Evolutionary conservation across 37 sponge, comb jelly and placozoan species (phyloP).

Genomic region (Bolinopsis microptera): DNA sequence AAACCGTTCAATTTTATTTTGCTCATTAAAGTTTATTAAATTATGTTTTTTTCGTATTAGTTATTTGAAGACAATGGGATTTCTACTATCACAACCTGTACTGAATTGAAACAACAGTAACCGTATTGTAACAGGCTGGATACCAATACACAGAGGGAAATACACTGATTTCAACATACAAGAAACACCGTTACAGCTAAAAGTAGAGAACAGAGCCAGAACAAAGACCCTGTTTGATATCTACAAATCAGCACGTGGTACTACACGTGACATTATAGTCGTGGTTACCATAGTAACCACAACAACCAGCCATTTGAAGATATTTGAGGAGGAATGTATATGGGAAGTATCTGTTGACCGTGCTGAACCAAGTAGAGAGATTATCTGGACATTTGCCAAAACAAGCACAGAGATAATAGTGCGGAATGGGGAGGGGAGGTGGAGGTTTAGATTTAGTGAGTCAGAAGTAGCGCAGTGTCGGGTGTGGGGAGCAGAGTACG

Average conservation of each 20-base stretch:
- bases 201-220: background rate
- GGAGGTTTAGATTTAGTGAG: background rate
- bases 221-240: background rate
- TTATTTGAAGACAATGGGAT: no score
- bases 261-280: background rate
- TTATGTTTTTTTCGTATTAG: no score
- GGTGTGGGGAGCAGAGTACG: background rate
- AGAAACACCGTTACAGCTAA: background rate
- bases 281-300: background rate
- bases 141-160: background rate
- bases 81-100: no score
- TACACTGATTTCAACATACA: background rate
- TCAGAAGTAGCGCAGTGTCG: background rate
- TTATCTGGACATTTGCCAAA: background rate
- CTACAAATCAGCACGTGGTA: background rate
- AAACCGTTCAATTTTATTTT: no score
- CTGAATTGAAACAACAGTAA: no score
- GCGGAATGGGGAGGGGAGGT: background rate
- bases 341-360: background rate
- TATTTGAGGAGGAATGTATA: background rate
- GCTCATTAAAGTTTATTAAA: no score
- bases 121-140: constrained; percentile 10
- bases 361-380: background rate
- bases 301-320: background rate
- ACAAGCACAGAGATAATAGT: background rate